Conservation (phyloP, 2,113 vertebrate genomes). For the Ranitomeya variabilis region DNA sequence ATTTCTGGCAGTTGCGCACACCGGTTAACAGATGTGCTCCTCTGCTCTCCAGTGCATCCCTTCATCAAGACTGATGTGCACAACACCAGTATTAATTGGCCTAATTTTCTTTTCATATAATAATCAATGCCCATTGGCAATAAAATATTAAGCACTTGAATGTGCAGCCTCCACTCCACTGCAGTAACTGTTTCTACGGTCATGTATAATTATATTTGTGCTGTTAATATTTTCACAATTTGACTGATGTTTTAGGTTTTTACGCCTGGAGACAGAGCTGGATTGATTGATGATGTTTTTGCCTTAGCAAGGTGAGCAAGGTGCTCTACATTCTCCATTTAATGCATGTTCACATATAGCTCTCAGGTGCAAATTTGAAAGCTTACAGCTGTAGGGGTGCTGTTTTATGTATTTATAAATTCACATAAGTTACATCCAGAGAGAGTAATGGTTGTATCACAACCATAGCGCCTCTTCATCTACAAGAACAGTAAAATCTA, state of each 20-base stretch:
- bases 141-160: neutral
- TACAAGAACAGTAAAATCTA: too few relatives aligned
- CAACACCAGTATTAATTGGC: too few relatives aligned
- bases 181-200: neutral
- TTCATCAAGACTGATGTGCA: too few relatives aligned
- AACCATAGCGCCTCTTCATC: too few relatives aligned
- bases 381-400: neutral
- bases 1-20: too few relatives aligned
- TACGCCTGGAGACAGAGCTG: conserved; percentile 71
- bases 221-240: neutral
- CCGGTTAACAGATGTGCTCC: too few relatives aligned
- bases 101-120: too few relatives aligned
- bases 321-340: neutral
- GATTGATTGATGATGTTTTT: conserved; percentile 80
- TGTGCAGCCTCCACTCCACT: neutral
- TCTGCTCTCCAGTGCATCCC: too few relatives aligned
- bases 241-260: conserved; percentile 27
- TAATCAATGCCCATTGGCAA: too few relatives aligned
- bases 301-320: conserved; percentile 82
- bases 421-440: too few relatives aligned
- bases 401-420: neutral
- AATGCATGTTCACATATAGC: neutral
- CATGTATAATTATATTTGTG: too few relatives aligned
- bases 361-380: neutral
- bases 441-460: too few relatives aligned